Conservation (phyloP, 2,113 vertebrate genomes). For the Vidua chalybeata region DNA sequence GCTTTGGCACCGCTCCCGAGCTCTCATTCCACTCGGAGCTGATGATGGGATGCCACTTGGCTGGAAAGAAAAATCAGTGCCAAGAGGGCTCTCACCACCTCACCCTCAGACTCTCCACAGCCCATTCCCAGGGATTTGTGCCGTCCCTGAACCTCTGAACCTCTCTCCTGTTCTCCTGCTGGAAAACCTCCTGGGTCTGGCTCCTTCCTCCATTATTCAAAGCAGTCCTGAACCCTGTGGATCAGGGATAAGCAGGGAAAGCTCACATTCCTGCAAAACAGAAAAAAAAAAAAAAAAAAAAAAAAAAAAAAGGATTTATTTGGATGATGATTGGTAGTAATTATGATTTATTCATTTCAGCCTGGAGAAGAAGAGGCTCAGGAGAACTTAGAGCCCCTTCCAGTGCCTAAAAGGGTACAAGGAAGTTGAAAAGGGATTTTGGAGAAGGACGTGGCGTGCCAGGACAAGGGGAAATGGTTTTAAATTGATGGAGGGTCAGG, state of each 20-base stretch:
- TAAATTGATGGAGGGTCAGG: background rate
- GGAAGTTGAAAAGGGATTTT: background rate
- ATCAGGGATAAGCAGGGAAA: background rate
- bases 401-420: background rate
- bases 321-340: background rate
- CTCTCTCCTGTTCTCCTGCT: background rate
- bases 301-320: background rate
- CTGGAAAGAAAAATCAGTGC: background rate
- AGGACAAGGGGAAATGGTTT: background rate
- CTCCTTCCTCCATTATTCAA: background rate
- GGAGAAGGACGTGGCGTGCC: background rate
- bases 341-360: background rate
- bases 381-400: background rate
- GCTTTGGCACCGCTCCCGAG: conserved; percentile 14
- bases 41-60: background rate
- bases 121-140: background rate
- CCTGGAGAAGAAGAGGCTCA: background rate
- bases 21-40: background rate
- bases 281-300: background rate
- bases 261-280: background rate
- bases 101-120: background rate
- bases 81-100: background rate
- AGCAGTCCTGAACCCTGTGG: background rate
- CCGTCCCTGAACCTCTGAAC: background rate
- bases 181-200: background rate